Evolutionary conservation across 2,888 invertebrate genomes (phyloP).

Genomic region (Spilosoma lubricipeda): DNA sequence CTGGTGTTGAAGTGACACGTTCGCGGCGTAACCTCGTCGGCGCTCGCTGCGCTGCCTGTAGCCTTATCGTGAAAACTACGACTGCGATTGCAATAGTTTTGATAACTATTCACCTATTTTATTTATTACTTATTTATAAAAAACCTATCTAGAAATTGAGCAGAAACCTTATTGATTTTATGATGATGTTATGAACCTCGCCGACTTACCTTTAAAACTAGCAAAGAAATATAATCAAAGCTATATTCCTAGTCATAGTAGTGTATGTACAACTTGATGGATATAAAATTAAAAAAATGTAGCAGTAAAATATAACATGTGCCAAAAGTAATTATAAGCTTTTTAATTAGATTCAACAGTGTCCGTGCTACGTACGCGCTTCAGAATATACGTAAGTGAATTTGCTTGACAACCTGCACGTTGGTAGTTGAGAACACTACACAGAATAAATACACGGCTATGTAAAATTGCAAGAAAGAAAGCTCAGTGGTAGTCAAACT

Average conservation of each 20-base stretch:
- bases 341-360: conserved; percentile 36
- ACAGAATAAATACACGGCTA: conserved; percentile 47
- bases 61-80: conserved; percentile 35
- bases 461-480: conserved; percentile 37
- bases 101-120: conserved; percentile 3
- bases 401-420: conserved; percentile 50
- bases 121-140: conserved; percentile 26
- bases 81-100: conserved; percentile 29
- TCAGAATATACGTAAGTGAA: conserved; percentile 51
- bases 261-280: too few species aligned
- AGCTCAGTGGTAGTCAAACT: conserved; percentile 15
- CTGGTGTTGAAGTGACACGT: conserved; percentile 75
- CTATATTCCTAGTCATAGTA: conserved; percentile 1
- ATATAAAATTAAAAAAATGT: not conserved
- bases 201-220: not conserved
- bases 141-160: not conserved
- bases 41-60: conserved; percentile 41
- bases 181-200: conserved; percentile 23
- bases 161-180: too few species aligned
- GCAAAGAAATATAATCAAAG: not conserved
- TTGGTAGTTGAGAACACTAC: conserved; percentile 44
- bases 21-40: conserved; percentile 58
- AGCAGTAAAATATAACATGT: conserved; percentile 9
- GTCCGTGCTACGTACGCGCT: conserved; percentile 31
- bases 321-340: conserved; percentile 25